phyloP scores from a whole-genome alignment of 2,113 vertebrate species.

The Calypte anna region DNA sequence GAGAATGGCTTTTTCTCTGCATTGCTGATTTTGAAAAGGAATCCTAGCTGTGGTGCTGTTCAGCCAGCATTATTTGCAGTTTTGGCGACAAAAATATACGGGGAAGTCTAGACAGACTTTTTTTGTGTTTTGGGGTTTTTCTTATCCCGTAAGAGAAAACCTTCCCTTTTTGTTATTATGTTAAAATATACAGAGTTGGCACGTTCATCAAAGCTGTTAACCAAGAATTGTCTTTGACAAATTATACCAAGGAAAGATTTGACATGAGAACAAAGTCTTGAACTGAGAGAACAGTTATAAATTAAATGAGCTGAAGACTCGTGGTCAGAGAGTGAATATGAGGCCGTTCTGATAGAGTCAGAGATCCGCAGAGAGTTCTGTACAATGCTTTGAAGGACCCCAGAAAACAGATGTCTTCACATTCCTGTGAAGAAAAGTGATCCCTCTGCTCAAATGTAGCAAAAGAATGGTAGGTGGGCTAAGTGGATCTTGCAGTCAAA shows the following conservation, averaged over 20 bases:
- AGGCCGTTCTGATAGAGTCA: neutral
- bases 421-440: neutral
- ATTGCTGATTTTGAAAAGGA: neutral
- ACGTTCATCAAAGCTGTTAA: slow-evolving; percentile 33
- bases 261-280: slow-evolving; percentile 35
- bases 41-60: neutral
- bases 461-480: neutral
- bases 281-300: slow-evolving; percentile 31
- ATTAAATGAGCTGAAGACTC: slow-evolving; percentile 13
- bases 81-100: slow-evolving; percentile 38
- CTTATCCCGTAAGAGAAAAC: neutral
- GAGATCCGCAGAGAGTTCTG: neutral
- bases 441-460: neutral
- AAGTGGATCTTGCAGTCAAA: neutral
- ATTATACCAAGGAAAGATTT: slow-evolving; percentile 15
- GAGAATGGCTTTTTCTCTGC: neutral
- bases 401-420: neutral
- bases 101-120: slow-evolving; percentile 33
- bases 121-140: neutral
- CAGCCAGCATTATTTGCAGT: neutral
- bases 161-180: neutral
- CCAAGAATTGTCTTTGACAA: slow-evolving; percentile 14
- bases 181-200: slow-evolving; percentile 4
- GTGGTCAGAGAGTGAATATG: neutral
- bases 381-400: neutral